These are phyloP conservation scores for Meandrina meandrites DNA, from an alignment of 92 coral and sea anemone species.

Conservation along the genomic window DNA sequence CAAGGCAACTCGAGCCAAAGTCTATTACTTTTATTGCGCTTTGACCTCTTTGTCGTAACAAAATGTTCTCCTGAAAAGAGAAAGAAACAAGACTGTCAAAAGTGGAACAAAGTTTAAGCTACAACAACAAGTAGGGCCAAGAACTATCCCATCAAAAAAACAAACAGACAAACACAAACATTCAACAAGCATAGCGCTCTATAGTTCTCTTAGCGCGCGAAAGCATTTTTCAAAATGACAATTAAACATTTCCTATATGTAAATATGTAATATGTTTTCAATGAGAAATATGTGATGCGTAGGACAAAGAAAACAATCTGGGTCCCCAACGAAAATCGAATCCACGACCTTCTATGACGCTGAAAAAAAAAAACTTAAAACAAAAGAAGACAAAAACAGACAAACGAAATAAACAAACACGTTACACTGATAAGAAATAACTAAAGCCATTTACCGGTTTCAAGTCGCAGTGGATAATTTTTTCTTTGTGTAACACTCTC, in stretches of 20 bases:
- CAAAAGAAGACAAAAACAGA: too few relatives aligned
- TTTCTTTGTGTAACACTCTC: constrained; percentile 78
- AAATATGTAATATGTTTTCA: too few relatives aligned
- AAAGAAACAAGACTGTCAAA: background rate
- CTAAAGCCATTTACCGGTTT: constrained; percentile 70
- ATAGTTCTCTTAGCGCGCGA: background rate
- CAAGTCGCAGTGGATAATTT: constrained; percentile 94
- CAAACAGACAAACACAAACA: background rate
- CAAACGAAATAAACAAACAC: too few relatives aligned
- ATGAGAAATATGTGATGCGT: too few relatives aligned
- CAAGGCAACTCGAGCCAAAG: constrained; percentile 96
- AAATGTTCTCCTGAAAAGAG: constrained; percentile 45
- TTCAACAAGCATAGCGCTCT: background rate
- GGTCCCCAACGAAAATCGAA: too few relatives aligned
- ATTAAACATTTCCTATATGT: too few relatives aligned
- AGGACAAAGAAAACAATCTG: too few relatives aligned
- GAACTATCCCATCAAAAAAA: background rate
- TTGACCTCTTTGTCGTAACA: constrained; percentile 80
- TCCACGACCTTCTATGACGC: too few relatives aligned
- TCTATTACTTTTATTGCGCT: constrained; percentile 94
- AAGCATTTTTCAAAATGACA: too few relatives aligned
- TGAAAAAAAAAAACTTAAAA: too few relatives aligned
- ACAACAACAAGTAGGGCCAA: background rate
- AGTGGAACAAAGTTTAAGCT: background rate
- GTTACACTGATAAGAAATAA: background rate